Conservation (phyloP, 2,797 vertebrate genomes). For the Kryptopterus vitreolus region DNA sequence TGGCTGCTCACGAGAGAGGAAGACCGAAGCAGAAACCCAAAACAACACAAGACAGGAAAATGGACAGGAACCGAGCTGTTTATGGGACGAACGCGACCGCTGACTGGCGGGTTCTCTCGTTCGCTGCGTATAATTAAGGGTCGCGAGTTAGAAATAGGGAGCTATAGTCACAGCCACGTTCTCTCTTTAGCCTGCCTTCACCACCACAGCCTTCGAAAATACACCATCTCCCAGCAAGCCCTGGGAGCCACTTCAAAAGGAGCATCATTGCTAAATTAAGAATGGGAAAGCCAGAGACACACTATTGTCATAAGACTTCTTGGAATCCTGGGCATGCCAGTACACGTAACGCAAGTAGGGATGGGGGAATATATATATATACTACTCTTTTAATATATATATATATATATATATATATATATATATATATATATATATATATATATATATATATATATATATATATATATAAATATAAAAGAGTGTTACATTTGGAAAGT, state of each 20-base stretch:
- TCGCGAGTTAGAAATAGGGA: slow-evolving; percentile 39
- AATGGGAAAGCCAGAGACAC: neutral
- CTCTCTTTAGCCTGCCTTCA: slow-evolving; percentile 44
- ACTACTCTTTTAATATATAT: too few species aligned
- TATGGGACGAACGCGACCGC: slow-evolving; percentile 43
- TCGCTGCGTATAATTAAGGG: slow-evolving; percentile 53
- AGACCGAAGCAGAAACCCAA: slow-evolving; percentile 43
- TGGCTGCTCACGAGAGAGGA: slow-evolving; percentile 50
- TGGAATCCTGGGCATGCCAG: neutral
- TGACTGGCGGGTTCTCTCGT: slow-evolving; percentile 46
- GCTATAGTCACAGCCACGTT: slow-evolving; percentile 41
- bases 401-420: too few species aligned
- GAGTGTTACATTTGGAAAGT: slow-evolving; percentile 11
- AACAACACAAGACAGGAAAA: slow-evolving; percentile 23
- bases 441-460: too few species aligned
- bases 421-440: too few species aligned
- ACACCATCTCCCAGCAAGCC: slow-evolving; percentile 45
- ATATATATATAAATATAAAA: too few species aligned
- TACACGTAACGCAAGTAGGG: neutral
- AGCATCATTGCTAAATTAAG: slow-evolving; percentile 24
- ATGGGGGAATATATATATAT: neutral
- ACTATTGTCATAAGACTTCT: slow-evolving; percentile 4
- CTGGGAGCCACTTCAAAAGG: slow-evolving; percentile 31
- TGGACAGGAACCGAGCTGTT: slow-evolving; percentile 35
- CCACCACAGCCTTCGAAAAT: slow-evolving; percentile 46